Evolutionary conservation across 2,113 vertebrate genomes (phyloP).

Genomic region (Empidonax alnorum): DNA sequence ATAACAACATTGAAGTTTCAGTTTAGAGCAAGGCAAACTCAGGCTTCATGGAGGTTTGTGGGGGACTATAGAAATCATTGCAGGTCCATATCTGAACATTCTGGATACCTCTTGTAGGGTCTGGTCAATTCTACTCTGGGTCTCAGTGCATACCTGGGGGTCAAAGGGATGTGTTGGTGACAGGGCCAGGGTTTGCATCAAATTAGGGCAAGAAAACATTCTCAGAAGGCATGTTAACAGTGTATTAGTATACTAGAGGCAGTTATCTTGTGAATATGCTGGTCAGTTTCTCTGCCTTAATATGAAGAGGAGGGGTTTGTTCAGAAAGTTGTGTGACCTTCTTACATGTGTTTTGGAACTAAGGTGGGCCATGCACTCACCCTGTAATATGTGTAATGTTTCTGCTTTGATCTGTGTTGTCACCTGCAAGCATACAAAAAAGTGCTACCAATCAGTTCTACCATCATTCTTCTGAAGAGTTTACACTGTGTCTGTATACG

Average conservation of each 20-base stretch:
- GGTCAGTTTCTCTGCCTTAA: not conserved
- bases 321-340: not conserved
- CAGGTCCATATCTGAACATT: not conserved
- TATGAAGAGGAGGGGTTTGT: not conserved
- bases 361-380: not conserved
- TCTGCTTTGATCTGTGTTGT: not conserved
- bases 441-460: not conserved
- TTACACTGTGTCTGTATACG: not conserved
- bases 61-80: not conserved
- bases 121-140: not conserved
- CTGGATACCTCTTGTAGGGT: not conserved
- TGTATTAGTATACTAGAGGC: not conserved
- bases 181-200: not conserved
- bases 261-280: not conserved
- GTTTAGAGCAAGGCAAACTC: not conserved
- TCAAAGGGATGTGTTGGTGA: not conserved
- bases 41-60: not conserved
- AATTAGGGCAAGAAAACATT: not conserved
- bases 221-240: not conserved
- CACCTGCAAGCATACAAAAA: not conserved
- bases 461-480: not conserved
- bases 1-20: not conserved
- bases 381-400: not conserved
- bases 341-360: not conserved
- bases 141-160: not conserved